phyloP scores from a whole-genome alignment of 2,888 invertebrate genomes.

The Andrena haemorrhoa region DNA sequence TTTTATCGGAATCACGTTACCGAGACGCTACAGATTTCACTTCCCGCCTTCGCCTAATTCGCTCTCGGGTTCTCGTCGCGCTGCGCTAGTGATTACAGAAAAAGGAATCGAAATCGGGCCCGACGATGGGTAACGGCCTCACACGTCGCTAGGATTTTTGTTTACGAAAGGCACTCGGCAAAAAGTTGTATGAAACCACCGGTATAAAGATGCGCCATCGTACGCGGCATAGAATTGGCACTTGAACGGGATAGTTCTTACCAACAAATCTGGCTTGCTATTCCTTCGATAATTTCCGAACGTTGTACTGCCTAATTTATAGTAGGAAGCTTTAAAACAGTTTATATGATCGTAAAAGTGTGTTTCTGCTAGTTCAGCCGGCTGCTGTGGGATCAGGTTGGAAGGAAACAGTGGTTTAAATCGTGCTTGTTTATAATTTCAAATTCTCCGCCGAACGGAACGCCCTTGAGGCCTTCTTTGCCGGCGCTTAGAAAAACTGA shows the following conservation, averaged over 20 bases:
- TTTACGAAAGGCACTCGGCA: not conserved
- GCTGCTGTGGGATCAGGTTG: not conserved
- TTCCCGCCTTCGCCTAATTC: not conserved
- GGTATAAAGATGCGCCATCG: not conserved
- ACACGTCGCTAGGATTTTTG: not conserved
- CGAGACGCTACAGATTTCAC: not conserved
- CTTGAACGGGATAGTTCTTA: not conserved
- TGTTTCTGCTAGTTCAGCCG: not conserved
- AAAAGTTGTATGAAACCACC: slow-evolving; percentile 20
- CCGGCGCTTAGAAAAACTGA: slow-evolving; percentile 28
- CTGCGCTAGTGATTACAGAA: not conserved
- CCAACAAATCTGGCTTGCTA: not conserved
- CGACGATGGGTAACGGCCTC: slow-evolving; percentile 3
- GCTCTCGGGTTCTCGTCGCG: not conserved
- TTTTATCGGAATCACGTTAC: slow-evolving; percentile 12
- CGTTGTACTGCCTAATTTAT: not conserved
- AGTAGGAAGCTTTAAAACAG: not conserved
- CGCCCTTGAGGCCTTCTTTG: slow-evolving; percentile 1
- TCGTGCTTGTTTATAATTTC: slow-evolving; percentile 40
- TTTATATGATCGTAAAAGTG: not conserved
- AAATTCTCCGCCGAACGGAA: slow-evolving; percentile 3
- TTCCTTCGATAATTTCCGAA: not conserved
- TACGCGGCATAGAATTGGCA: too few species aligned
- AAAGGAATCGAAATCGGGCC: not conserved
- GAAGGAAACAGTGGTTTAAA: not conserved